These are phyloP conservation scores for Colaptes auratus DNA, from an alignment of 2,113 vertebrate genomes.

Conservation along the genomic window DNA sequence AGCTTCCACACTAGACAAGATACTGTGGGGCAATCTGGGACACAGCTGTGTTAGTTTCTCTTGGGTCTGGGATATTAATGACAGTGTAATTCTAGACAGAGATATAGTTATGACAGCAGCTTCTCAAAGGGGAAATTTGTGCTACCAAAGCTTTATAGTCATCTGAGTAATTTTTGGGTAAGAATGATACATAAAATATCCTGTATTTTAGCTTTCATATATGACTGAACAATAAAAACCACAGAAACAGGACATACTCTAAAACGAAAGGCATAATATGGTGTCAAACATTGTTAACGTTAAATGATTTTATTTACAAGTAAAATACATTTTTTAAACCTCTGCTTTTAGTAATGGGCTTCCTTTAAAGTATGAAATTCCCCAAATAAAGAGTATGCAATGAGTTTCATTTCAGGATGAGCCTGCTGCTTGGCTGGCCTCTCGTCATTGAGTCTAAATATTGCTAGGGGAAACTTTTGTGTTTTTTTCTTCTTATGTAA, in stretches of 20 bases:
- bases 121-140: neutral
- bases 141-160: neutral
- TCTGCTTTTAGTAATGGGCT: slow-evolving; percentile 15
- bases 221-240: neutral
- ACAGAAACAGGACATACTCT: neutral
- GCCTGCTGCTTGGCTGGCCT: neutral
- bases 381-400: neutral
- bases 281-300: neutral
- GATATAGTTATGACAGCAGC: neutral
- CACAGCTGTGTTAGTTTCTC: neutral
- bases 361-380: neutral
- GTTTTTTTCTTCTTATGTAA: neutral
- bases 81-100: neutral
- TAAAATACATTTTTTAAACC: neutral
- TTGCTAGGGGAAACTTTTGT: neutral
- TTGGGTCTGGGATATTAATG: neutral
- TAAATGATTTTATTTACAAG: neutral
- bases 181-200: neutral
- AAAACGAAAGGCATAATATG: neutral
- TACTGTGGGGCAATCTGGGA: neutral
- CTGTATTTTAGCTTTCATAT: neutral
- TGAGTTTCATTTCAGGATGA: neutral
- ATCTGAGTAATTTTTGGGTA: neutral
- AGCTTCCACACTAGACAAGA: neutral
- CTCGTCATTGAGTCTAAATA: neutral